phyloP scores from a whole-genome alignment of 2,888 invertebrate genomes.

The Ctenicera cuprea region DNA sequence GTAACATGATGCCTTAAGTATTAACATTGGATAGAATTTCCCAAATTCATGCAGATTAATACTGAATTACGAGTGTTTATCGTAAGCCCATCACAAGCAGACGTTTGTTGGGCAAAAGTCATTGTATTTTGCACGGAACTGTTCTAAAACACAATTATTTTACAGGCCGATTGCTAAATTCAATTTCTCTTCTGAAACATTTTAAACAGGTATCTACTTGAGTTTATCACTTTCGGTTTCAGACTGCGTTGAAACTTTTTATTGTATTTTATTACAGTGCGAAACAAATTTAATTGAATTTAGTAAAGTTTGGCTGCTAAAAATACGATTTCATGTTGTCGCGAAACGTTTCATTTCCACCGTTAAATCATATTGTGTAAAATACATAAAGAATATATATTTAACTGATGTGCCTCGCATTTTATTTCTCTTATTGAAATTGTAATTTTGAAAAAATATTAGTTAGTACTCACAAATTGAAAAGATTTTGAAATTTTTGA shows the following conservation, averaged over 20 bases:
- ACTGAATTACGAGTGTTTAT: conserved; percentile 15
- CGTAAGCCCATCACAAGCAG: conserved; percentile 3
- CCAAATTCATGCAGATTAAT: neutral
- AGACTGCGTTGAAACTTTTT: neutral
- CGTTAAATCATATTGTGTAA: no score
- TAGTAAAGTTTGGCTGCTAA: neutral
- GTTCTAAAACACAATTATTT: conserved; percentile 11
- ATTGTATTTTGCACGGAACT: conserved; percentile 23
- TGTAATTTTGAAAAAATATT: no score
- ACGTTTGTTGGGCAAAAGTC: conserved; percentile 29
- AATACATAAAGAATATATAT: no score
- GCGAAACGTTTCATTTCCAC: neutral
- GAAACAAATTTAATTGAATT: conserved; percentile 1
- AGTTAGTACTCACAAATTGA: no score
- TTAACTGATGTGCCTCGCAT: no score
- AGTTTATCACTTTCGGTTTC: neutral
- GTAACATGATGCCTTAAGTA: neutral
- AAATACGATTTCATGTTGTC: neutral
- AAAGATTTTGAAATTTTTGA: no score
- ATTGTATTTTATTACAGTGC: neutral
- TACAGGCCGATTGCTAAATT: neutral
- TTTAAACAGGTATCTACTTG: conserved; percentile 9
- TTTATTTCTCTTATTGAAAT: no score
- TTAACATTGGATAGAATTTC: conserved; percentile 4
- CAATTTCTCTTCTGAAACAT: neutral